Conservation (phyloP, 2,797 vertebrate genomes). For the Diplodus sargus region DNA sequence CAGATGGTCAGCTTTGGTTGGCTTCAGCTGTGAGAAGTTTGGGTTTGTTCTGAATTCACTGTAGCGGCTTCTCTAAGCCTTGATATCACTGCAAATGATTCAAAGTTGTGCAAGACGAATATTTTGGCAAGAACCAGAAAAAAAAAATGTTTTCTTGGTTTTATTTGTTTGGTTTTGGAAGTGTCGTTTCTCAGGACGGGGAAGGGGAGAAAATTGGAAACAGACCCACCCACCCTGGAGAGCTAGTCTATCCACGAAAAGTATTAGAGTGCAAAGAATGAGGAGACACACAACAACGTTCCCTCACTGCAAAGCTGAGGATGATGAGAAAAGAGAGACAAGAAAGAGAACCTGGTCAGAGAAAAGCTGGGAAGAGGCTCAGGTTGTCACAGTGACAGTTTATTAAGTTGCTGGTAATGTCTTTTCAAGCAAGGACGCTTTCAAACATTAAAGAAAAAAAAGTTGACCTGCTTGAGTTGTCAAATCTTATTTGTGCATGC, state of each 20-base stretch:
- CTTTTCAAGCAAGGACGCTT: conserved; percentile 1
- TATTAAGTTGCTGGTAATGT: conserved; percentile 24
- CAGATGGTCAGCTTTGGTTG: conserved; percentile 46
- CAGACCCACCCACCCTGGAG: conserved; percentile 73
- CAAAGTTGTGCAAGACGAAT: conserved; percentile 1
- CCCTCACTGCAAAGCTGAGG: conserved; percentile 22
- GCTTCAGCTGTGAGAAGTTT: conserved; percentile 43
- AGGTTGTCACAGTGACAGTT: conserved; percentile 24
- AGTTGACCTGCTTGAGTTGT: conserved; percentile 16
- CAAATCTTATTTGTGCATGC: conserved; percentile 13
- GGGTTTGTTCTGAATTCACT: conserved; percentile 25
- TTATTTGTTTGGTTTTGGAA: conserved; percentile 64
- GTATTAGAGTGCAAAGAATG: conserved; percentile 51
- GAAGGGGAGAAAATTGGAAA: conserved; percentile 78
- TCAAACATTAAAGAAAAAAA: neutral
- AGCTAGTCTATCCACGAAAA: conserved; percentile 61
- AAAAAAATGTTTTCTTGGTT: conserved; percentile 26
- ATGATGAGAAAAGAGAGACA: conserved; percentile 15
- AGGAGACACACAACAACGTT: conserved; percentile 58
- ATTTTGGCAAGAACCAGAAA: conserved; percentile 21
- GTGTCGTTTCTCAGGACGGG: conserved; percentile 57
- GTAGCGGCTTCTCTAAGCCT: neutral
- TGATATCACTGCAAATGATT: conserved; percentile 11
- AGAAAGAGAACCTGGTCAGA: neutral
- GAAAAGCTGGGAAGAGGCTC: conserved; percentile 18